Conservation (phyloP, 1,140 invertebrate species). For the Anadara kagoshimensis region DNA sequence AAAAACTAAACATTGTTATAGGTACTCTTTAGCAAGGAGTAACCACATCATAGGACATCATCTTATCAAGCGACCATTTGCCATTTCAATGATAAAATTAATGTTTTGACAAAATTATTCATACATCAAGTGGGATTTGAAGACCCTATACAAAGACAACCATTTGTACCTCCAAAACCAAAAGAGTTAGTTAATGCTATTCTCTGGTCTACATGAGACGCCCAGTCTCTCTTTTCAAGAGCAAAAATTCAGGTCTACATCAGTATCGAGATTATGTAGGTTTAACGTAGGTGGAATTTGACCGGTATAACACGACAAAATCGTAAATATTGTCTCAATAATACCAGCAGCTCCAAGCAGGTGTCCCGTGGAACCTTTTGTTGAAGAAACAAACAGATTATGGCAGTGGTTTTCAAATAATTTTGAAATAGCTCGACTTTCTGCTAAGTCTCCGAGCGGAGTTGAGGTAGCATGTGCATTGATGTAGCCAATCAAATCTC, state of each 20-base stretch:
- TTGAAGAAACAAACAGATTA: conserved; percentile 87
- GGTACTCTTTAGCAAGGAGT: no score
- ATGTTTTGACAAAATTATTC: no score
- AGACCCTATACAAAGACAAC: conserved; percentile 81
- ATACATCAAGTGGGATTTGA: no score
- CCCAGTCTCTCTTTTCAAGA: conserved; percentile 79
- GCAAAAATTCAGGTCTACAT: conserved; percentile 82
- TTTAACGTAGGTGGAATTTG: conserved; percentile 94
- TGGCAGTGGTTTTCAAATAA: conserved; percentile 74
- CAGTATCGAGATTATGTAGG: conserved; percentile 80
- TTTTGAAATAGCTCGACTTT: conserved; percentile 87
- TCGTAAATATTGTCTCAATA: conserved; percentile 90
- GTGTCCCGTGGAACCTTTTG: conserved; percentile 97
- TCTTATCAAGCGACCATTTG: no score
- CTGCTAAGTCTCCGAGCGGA: conserved; percentile 93
- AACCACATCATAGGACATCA: no score
- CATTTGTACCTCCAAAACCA: conserved; percentile 99
- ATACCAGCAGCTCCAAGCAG: conserved; percentile 95
- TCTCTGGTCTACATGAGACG: conserved; percentile 68
- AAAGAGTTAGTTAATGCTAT: conserved; percentile 98
- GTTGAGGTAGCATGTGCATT: conserved; percentile 99
- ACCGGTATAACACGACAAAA: conserved; percentile 84
- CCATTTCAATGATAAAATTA: no score
- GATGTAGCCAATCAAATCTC: conserved; percentile 85
- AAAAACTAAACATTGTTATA: no score